Evolutionary conservation across 30 jellyfish, hydroid and myxozoan genomes (phyloP).

Genomic region (Hydra vulgaris): DNA sequence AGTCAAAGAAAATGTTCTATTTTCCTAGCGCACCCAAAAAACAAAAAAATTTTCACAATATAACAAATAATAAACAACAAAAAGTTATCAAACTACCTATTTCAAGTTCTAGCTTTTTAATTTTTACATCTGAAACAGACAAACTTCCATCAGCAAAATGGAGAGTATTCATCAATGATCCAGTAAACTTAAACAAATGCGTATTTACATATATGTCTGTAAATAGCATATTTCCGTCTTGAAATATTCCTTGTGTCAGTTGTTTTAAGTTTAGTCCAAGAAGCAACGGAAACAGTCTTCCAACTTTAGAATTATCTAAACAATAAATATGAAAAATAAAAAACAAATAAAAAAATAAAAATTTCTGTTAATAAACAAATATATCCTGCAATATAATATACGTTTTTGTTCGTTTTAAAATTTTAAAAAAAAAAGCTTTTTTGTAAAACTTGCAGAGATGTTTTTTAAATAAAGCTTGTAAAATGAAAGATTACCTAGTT

Average conservation of each 20-base stretch:
- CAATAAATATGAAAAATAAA: too few relatives aligned
- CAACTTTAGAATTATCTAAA: not conserved
- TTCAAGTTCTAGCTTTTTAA: conserved; percentile 12
- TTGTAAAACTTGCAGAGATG: too few relatives aligned
- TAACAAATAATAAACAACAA: not conserved
- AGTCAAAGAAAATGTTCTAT: too few relatives aligned
- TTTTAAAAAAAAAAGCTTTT: too few relatives aligned
- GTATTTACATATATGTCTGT: not conserved
- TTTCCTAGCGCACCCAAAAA: not conserved
- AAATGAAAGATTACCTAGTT: too few relatives aligned
- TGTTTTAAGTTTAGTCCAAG: conserved; percentile 12
- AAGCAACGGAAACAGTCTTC: conserved; percentile 10
- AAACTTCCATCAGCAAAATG: conserved; percentile 27
- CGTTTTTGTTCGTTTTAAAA: too few relatives aligned
- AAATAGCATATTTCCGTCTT: conserved; percentile 10
- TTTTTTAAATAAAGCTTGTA: too few relatives aligned
- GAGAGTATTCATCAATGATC: conserved; percentile 12
- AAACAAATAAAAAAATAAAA: too few relatives aligned
- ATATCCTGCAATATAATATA: too few relatives aligned
- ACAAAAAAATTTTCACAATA: too few relatives aligned
- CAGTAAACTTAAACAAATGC: conserved; percentile 2
- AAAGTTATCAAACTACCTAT: not conserved
- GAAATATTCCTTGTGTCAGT: conserved; percentile 16
- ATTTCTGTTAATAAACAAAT: too few relatives aligned
- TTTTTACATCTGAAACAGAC: conserved; percentile 14